Conservation (phyloP, 2,888 invertebrate species). For the Uropetala carovei region DNA sequence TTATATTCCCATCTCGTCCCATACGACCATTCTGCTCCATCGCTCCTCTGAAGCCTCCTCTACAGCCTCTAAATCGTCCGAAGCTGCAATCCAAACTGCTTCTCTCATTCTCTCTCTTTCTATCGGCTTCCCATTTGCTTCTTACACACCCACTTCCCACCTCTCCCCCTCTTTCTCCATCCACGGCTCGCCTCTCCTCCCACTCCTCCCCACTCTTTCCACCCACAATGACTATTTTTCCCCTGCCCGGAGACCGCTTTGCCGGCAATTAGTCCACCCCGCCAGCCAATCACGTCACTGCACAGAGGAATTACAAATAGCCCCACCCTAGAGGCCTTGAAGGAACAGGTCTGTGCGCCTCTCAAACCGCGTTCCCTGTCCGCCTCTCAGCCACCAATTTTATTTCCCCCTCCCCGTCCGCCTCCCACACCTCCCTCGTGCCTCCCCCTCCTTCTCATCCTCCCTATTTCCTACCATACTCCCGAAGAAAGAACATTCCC, state of each 20-base stretch:
- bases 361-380: conserved; percentile 5
- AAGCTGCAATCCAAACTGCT: conserved; percentile 36
- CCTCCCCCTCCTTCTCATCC: background rate
- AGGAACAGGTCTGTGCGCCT: conserved; percentile 51
- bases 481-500: background rate
- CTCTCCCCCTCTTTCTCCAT: background rate
- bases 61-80: conserved; percentile 38
- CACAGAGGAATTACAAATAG: conserved; percentile 64
- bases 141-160: background rate
- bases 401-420: conserved; percentile 5
- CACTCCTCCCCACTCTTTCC: background rate
- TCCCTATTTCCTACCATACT: background rate
- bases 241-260: background rate
- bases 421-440: conserved; percentile 25
- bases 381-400: background rate
- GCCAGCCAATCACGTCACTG: conserved; percentile 58
- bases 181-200: conserved; percentile 4
- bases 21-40: background rate
- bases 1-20: too few relatives aligned
- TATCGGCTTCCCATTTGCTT: conserved; percentile 50
- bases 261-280: conserved; percentile 54
- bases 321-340: conserved; percentile 64
- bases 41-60: conserved; percentile 5
- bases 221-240: conserved; percentile 22
- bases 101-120: background rate